A percentile compares a stretch with the other conserved stretches of the same genome.
phyloP scores from a whole-genome alignment of 2,113 vertebrate species.

The Rhipidura dahli region DNA sequence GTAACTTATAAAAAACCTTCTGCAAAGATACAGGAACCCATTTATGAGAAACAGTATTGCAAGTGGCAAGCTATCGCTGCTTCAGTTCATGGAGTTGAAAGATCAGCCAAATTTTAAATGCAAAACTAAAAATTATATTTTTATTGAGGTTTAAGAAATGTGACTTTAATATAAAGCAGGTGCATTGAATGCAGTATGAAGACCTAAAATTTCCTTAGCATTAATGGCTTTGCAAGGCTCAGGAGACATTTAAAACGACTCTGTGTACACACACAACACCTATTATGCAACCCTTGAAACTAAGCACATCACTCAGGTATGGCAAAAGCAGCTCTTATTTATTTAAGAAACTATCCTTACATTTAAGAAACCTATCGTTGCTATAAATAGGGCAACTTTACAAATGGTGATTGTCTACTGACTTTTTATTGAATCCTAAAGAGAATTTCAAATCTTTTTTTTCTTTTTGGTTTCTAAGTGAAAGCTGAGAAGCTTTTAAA shows the following conservation, averaged over 20 bases:
- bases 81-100: background rate
- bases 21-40: constrained; percentile 8
- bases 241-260: background rate
- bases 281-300: background rate
- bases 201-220: background rate
- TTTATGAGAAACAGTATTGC: background rate
- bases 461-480: background rate
- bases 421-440: background rate
- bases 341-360: background rate
- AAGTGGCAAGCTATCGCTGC: background rate
- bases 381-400: background rate
- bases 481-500: background rate
- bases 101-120: background rate
- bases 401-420: background rate
- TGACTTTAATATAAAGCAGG: background rate
- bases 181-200: background rate
- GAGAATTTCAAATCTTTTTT: background rate
- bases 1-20: background rate
- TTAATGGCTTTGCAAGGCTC: background rate
- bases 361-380: background rate
- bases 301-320: background rate
- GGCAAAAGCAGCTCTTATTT: background rate
- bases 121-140: background rate
- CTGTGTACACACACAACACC: background rate
- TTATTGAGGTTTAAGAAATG: background rate